Percentiles rank a stretch among this genome's conserved stretches.
These are phyloP conservation scores for Speoplatyrhinus poulsoni DNA, from an alignment of 2,113 vertebrate species.

Conservation along the genomic window DNA sequence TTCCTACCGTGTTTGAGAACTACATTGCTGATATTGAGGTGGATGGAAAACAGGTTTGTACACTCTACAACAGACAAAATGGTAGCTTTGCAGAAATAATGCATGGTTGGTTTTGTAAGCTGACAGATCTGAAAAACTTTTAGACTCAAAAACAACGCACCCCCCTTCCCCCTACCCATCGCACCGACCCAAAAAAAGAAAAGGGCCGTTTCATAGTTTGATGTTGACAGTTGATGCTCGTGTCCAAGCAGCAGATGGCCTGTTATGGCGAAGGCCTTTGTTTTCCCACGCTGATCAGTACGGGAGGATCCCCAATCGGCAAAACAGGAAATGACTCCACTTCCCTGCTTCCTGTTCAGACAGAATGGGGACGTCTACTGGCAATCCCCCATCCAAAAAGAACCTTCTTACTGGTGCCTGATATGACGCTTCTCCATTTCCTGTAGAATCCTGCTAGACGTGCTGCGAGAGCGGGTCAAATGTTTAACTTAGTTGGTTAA, in stretches of 20 bases:
- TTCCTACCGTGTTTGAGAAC: conserved; percentile 97
- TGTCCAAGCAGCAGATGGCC: conserved; percentile 26
- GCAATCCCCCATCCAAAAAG: conserved; percentile 41
- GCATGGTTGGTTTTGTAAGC: neutral
- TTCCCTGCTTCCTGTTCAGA: conserved; percentile 75
- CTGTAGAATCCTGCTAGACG: conserved; percentile 6
- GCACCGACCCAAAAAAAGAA: too few species aligned
- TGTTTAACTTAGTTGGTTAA: conserved; percentile 19
- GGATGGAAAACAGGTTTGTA: conserved; percentile 91
- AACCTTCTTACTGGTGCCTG: conserved; percentile 33
- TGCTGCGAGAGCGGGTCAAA: conserved; percentile 20
- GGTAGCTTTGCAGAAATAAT: neutral
- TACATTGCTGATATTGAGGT: conserved; percentile 98
- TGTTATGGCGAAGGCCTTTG: conserved; percentile 43
- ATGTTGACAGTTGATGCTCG: neutral
- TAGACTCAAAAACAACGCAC: too few species aligned
- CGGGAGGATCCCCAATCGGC: conserved; percentile 57
- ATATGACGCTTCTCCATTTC: conserved; percentile 71
- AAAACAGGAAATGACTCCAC: conserved; percentile 80
- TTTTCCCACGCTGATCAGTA: conserved; percentile 42
- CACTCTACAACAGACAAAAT: neutral
- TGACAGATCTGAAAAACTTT: too few species aligned
- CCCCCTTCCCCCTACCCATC: too few species aligned
- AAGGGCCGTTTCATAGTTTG: neutral
- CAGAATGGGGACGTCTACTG: conserved; percentile 57